phyloP scores from a whole-genome alignment of 2,797 vertebrate genomes.

The Microcaecilia unicolor region DNA sequence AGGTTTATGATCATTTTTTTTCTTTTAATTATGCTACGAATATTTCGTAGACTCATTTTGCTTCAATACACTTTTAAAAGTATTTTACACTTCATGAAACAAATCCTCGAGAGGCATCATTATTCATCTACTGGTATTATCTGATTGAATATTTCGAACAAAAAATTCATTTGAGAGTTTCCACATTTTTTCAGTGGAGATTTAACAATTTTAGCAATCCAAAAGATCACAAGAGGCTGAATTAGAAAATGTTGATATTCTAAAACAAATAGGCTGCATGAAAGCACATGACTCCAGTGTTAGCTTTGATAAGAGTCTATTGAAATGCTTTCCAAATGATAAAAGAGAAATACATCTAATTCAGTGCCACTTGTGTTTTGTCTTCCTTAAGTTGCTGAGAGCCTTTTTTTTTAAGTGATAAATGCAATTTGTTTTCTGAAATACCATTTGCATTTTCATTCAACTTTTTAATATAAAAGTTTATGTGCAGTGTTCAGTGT shows the following conservation, averaged over 20 bases:
- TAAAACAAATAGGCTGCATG: conserved; percentile 12
- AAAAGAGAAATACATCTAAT: too few species aligned
- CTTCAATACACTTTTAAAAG: conserved; percentile 48
- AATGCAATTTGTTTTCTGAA: too few species aligned
- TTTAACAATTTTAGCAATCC: conserved; percentile 5
- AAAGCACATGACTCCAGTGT: too few species aligned
- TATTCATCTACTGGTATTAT: conserved; percentile 51
- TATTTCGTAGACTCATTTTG: conserved; percentile 27
- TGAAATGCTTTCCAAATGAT: too few species aligned
- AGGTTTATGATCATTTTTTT: conserved; percentile 4
- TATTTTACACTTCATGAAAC: conserved; percentile 50
- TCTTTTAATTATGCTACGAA: conserved; percentile 11
- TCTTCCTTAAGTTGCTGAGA: too few species aligned
- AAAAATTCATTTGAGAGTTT: conserved; percentile 27
- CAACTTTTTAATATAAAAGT: too few species aligned
- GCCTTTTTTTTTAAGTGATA: too few species aligned
- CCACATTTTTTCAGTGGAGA: conserved; percentile 17
- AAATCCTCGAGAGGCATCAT: conserved; percentile 48
- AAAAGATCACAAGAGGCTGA: conserved; percentile 20
- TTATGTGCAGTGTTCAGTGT: too few species aligned
- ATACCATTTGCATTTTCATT: too few species aligned
- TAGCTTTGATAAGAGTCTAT: too few species aligned
- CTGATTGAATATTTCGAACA: conserved; percentile 59
- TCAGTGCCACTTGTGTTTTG: too few species aligned
- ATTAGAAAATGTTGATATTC: conserved; percentile 17